These are phyloP conservation scores for Euura saliciscinereae DNA, from an alignment of 1,140 invertebrate genomes.

Conservation along the genomic window DNA sequence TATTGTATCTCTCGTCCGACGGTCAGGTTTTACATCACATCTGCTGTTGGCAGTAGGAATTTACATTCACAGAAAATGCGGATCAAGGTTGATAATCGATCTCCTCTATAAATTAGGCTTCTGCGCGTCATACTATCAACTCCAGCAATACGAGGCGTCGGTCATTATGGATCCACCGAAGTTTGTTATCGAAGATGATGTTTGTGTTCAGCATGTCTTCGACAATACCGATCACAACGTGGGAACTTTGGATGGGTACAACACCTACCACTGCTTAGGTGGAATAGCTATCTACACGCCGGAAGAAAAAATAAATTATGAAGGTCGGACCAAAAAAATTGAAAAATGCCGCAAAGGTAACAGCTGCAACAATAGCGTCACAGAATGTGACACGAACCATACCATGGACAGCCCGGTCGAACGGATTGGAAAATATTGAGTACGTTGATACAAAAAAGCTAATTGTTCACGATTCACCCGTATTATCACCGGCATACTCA, in stretches of 20 bases:
- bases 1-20: slow-evolving; percentile 44
- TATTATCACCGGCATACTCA: no score
- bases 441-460: no score
- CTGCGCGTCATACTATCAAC: slow-evolving; percentile 40
- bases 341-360: no score
- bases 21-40: slow-evolving; percentile 47
- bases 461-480: no score
- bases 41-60: slow-evolving; percentile 43
- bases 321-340: slow-evolving; percentile 19
- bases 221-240: slow-evolving; percentile 51
- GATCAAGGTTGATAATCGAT: slow-evolving; percentile 43
- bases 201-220: slow-evolving; percentile 44
- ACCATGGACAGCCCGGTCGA: no score
- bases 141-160: slow-evolving; percentile 46
- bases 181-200: slow-evolving; percentile 27
- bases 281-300: slow-evolving; percentile 33
- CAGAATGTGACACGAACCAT: no score
- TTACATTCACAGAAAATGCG: slow-evolving; percentile 44
- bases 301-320: slow-evolving; percentile 33
- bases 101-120: slow-evolving; percentile 44
- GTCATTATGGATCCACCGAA: slow-evolving; percentile 38
- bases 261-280: slow-evolving; percentile 45
- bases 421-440: no score
- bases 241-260: slow-evolving; percentile 43
- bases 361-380: no score